Evolutionary conservation across 2,797 vertebrate genomes (phyloP).

Genomic region (Helostoma temminkii): DNA sequence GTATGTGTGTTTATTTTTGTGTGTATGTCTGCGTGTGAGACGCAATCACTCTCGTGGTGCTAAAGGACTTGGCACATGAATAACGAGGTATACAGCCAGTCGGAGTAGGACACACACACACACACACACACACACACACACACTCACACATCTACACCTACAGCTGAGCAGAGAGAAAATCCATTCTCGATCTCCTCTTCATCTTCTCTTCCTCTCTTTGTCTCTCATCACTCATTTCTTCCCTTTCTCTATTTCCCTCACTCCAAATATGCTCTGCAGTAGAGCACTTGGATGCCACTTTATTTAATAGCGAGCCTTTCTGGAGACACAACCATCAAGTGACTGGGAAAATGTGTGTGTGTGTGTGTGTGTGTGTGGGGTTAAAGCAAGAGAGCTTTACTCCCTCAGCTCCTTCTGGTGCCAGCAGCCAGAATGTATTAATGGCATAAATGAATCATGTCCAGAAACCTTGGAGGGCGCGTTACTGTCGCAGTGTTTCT

Average conservation of each 20-base stretch:
- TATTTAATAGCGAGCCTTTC: slow-evolving; percentile 58
- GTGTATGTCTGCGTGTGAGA: background rate
- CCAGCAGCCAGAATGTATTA: slow-evolving; percentile 71
- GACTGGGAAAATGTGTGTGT: slow-evolving; percentile 23
- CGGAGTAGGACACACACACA: slow-evolving; percentile 17
- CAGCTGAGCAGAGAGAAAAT: slow-evolving; percentile 22
- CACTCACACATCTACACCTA: slow-evolving; percentile 4
- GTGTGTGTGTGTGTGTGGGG: background rate
- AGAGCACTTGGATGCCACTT: slow-evolving; percentile 54
- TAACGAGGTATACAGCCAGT: slow-evolving; percentile 39
- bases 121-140: slow-evolving; percentile 1
- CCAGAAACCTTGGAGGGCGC: slow-evolving; percentile 48
- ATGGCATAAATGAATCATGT: slow-evolving; percentile 73
- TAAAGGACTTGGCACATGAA: slow-evolving; percentile 42
- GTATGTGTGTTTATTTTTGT: slow-evolving; percentile 13
- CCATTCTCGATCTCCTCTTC: slow-evolving; percentile 28
- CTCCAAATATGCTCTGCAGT: slow-evolving; percentile 54
- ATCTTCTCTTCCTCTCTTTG: slow-evolving; percentile 13
- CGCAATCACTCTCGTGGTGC: slow-evolving; percentile 28
- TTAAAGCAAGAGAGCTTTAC: slow-evolving; percentile 19
- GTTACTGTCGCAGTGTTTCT: slow-evolving; percentile 49
- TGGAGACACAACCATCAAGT: slow-evolving; percentile 42
- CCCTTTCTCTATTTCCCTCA: slow-evolving; percentile 2
- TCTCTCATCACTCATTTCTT: slow-evolving; percentile 9
- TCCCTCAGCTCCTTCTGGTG: slow-evolving; percentile 33